Evolutionary conservation across 92 coral and sea anemone species (phyloP), one percentile per base, ranked within the genome.

Genomic region (Palythoa caribaeorum): DNA sequence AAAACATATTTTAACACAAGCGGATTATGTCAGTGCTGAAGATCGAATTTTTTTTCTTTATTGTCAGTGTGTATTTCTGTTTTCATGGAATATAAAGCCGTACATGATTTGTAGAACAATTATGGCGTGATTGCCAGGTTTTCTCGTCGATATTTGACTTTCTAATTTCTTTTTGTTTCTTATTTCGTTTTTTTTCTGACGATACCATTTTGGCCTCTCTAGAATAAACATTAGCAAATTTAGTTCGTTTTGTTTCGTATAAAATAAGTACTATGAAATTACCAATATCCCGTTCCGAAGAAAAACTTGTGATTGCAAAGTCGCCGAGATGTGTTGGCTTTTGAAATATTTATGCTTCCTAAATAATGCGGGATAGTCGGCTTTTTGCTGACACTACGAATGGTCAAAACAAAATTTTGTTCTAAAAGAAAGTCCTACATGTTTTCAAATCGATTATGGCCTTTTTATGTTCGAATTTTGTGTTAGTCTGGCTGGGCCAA

Each of bases 341-440:
- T 76, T 94, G 98, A 95, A 94, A 93, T 94, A 94, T 94, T 94
- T 87, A 94, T 94, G 95, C 38, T 87, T 71, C 81, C 86, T 47
- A 83, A 76, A 76, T 11, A 73, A 80, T 73, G 85, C 85, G 75
- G 65, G 44, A 65, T 16, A 80, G 85, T 80, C 70, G 36, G 51
- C 12, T 19, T 47, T 65, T 15, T 62, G n/a, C 1, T 80, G 74
- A 65, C 15, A 9, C 15, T 38, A 37, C 19, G 38, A 77, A 77
- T 14, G 47, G 17, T 51, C 17, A 11, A 35, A 3, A 28, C 47
- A 20, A 13, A 53, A 63, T 2, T 17, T 13, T 50, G 17, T 44
- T 80, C 44, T 9, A n/a, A 20, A 38, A 15, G 57, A 80, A 66
- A 80, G 1, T 0, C 14, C 15, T 39, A 2, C 2, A 5, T 63